Evolutionary conservation across 64 coral and sea anemone species (phyloP).

Genomic region (Cladopsammia gracilis): DNA sequence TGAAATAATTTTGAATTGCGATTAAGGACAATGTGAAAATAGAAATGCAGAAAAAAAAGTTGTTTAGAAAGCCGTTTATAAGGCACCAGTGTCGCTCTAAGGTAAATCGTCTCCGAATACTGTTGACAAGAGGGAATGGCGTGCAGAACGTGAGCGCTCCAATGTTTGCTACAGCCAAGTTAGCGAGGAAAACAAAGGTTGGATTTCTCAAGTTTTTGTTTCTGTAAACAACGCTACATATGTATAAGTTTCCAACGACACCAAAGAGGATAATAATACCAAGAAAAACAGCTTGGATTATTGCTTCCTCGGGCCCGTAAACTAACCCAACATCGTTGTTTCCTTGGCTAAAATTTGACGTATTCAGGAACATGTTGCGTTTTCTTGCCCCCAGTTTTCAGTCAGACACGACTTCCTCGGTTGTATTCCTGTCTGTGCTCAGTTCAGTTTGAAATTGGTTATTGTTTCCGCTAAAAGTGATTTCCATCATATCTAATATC

Average conservation of each 20-base stretch:
- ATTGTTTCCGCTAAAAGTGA: not conserved
- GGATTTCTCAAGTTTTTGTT: constrained; percentile 87
- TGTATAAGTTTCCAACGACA: constrained; percentile 72
- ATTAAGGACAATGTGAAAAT: constrained; percentile 88
- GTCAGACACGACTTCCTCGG: not conserved
- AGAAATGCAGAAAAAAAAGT: constrained; percentile 92
- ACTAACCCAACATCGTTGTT: not conserved
- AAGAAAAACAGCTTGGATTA: constrained; percentile 70
- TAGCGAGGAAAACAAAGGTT: constrained; percentile 88
- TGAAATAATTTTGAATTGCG: constrained; percentile 82
- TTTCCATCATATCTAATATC: not conserved
- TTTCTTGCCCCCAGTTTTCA: not conserved
- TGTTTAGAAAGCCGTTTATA: constrained; percentile 82
- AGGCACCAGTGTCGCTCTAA: constrained; percentile 68
- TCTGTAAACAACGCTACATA: constrained; percentile 63
- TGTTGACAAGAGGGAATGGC: constrained; percentile 74
- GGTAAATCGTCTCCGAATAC: constrained; percentile 55
- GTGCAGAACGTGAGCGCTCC: constrained; percentile 79
- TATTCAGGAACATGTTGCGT: not conserved
- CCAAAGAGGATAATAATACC: constrained; percentile 57
- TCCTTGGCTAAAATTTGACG: constrained; percentile 1
- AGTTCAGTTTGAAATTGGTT: not conserved
- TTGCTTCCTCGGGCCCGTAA: constrained; percentile 46
- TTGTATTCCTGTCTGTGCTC: not conserved
- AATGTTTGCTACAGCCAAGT: constrained; percentile 78